Percentiles rank a stretch among this genome's conserved stretches.
These are phyloP conservation scores for Palaemon carinicauda DNA, from an alignment of 1,140 invertebrate species.

Conservation along the genomic window DNA sequence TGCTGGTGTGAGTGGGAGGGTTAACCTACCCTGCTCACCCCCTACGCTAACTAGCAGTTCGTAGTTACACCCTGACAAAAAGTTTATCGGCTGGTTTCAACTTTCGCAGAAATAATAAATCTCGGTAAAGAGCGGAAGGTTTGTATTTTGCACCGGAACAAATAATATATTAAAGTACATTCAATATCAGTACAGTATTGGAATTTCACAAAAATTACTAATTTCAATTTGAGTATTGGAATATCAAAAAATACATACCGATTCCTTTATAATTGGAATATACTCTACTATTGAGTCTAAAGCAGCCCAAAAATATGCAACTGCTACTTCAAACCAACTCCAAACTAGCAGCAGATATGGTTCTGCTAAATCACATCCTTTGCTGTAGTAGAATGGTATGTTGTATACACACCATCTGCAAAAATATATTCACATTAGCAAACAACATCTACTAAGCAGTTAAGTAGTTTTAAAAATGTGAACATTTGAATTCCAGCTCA, in stretches of 20 bases:
- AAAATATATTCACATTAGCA: neutral
- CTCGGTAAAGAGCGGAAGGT: too few species aligned
- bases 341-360: conserved; percentile 36
- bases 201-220: neutral
- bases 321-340: neutral
- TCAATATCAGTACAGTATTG: neutral
- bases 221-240: too few species aligned
- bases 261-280: conserved; percentile 30
- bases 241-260: neutral
- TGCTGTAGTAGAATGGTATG: conserved; percentile 32
- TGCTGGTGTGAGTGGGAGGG: too few species aligned
- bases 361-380: conserved; percentile 34
- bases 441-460: neutral
- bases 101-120: too few species aligned
- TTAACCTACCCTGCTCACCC: too few species aligned
- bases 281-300: conserved; percentile 7
- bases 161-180: neutral
- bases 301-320: neutral
- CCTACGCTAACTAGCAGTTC: too few species aligned
- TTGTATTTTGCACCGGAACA: too few species aligned
- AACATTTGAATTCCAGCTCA: too few species aligned
- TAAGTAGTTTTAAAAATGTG: too few species aligned
- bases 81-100: too few species aligned
- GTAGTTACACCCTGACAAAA: too few species aligned
- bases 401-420: conserved; percentile 33